phyloP scores from a whole-genome alignment of 2,888 invertebrate genomes.

The Biston stratarius region DNA sequence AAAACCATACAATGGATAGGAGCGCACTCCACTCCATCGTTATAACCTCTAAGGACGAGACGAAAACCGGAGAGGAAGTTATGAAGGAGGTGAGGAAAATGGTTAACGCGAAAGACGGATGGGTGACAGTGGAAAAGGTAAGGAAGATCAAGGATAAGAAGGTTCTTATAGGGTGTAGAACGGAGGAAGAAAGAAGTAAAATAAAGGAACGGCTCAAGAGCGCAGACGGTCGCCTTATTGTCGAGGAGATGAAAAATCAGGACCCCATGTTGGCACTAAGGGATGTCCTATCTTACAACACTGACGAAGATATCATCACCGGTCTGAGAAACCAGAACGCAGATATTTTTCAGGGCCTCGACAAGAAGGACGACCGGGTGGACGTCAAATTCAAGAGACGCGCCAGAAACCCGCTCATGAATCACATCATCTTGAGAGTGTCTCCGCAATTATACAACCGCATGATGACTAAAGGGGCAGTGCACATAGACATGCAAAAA shows the following conservation, averaged over 20 bases:
- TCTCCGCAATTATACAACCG: not conserved
- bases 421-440: not conserved
- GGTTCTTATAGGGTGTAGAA: constrained; percentile 19
- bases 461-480: not conserved
- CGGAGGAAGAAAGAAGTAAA: constrained; percentile 7
- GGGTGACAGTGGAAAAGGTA: constrained; percentile 8
- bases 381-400: not conserved
- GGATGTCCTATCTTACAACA: constrained; percentile 5
- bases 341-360: not conserved
- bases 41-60: not conserved
- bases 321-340: constrained; percentile 18
- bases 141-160: constrained; percentile 26
- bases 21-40: constrained; percentile 20
- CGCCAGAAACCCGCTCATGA: not conserved
- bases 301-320: constrained; percentile 16
- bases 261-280: not conserved
- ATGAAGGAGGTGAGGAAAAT: constrained; percentile 9
- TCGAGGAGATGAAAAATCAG: constrained; percentile 7
- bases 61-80: constrained; percentile 19
- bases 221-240: not conserved
- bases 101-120: constrained; percentile 23
- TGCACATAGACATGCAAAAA: not conserved
- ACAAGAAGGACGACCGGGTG: not conserved
- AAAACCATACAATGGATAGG: not conserved
- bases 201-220: constrained; percentile 5